Conservation (phyloP, 2,797 vertebrate species). For the Anabacerthia variegaticeps region DNA sequence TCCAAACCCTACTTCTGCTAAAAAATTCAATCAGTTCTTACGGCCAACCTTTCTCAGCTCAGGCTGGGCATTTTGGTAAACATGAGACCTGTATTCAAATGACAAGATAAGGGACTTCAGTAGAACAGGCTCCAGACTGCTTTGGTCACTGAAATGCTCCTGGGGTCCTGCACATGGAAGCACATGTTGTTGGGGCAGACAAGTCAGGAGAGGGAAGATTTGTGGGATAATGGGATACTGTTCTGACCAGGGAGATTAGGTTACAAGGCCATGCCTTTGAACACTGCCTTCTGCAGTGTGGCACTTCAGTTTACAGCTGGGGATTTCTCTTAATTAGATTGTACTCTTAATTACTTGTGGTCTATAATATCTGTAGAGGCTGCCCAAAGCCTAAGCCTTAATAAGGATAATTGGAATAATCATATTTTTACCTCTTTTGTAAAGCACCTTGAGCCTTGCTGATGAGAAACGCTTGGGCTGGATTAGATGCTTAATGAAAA, state of each 20-base stretch:
- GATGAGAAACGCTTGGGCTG: not conserved
- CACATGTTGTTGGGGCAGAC: not conserved
- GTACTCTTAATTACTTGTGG: conserved; percentile 28
- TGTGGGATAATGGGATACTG: not conserved
- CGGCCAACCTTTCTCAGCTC: not conserved
- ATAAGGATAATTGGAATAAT: conserved; percentile 5
- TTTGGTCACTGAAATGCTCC: not conserved
- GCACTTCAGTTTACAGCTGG: not conserved
- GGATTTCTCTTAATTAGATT: conserved; percentile 34
- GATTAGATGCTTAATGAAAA: conserved; percentile 11
- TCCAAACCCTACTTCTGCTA: not conserved
- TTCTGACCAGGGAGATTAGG: not conserved
- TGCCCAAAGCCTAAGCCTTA: not conserved
- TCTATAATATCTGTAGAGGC: not conserved
- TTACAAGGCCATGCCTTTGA: not conserved
- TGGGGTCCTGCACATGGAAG: not conserved
- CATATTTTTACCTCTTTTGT: not conserved
- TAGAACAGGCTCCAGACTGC: not conserved
- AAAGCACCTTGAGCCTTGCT: conserved; percentile 34
- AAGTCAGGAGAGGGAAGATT: not conserved
- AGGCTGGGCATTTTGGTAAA: not conserved
- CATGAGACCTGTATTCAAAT: not conserved
- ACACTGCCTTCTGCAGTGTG: not conserved
- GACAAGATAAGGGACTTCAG: not conserved
- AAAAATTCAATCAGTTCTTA: not conserved